Base-by-base conservation (phyloP, 2,113 vertebrate species). In the Genyomyrus donnyi region DNA sequence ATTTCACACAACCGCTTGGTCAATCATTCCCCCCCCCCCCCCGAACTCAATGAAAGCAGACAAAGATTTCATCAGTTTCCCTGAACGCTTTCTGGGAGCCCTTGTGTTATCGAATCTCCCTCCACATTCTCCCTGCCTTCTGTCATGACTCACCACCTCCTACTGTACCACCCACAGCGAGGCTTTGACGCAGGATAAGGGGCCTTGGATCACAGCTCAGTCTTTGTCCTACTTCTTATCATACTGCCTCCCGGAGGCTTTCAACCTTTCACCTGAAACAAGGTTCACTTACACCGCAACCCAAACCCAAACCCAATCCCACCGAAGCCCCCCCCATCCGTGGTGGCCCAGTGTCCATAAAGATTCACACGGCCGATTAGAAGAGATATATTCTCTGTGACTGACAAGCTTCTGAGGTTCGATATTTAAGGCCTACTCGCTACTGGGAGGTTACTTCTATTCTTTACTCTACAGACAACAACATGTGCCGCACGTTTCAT, bases 111-210 rank as follows among this genome's bases (percentile, higher is more conserved):
- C 86, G 49, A 88, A 90, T 90, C 62, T 87, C 45, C 45, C 77
- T 62, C 42, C 35, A 58, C 90, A 39, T 62, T 56, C 56, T 89
- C 88, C 46, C 88, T 46, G 88, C 88, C 88, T 74, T 39, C 87
- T 77, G 42, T 52, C 50, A 56, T 91, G 91, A 91, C 90, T 89
- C 90, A 91, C 86, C 85, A 39, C 88, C 90, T 46, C 91, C 90
- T 77, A 90, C 91, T 21, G 89, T n/a, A 85, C 53, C 66, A 77
- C 87, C 90, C 53, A 90, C 90, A 35, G 49, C 0, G 85, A 53
- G 56, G 21, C 46, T 52, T 50, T 90, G 85, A 56, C 27, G 53
- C 49, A 62, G 35, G 87, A 89, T 58, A 46, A 88, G 88, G 45
- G 49, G 80, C 48, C 77, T 39, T 66, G 52, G 50, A 52, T 90